Percentiles rank a stretch among this genome's conserved stretches.
Conservation (phyloP, 2,113 vertebrate species). For the Asarcornis scutulata region DNA sequence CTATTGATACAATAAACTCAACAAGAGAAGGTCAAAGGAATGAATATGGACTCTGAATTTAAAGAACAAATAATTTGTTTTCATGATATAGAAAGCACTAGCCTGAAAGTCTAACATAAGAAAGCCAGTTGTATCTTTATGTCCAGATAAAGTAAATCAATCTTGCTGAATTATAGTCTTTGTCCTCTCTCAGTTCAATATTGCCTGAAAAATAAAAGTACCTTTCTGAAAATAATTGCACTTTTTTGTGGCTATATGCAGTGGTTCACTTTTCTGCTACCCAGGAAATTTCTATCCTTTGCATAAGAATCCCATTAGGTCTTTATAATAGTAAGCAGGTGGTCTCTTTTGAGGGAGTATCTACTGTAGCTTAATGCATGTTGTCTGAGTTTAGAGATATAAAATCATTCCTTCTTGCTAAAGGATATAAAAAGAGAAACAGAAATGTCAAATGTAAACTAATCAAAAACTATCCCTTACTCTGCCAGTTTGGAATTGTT, state of each 20-base stretch:
- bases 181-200: neutral
- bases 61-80: neutral
- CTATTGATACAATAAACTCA: neutral
- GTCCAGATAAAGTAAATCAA: neutral
- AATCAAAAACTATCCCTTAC: neutral
- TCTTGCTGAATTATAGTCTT: slow-evolving; percentile 19
- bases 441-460: neutral
- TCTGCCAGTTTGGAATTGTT: neutral
- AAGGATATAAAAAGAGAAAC: neutral
- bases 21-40: neutral
- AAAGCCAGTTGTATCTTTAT: neutral
- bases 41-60: neutral
- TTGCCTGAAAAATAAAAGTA: neutral
- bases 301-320: neutral
- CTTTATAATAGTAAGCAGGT: neutral
- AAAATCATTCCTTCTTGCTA: neutral
- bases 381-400: neutral
- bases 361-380: neutral
- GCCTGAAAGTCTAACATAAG: slow-evolving; percentile 4
- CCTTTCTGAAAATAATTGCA: neutral
- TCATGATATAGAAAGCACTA: neutral
- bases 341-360: neutral
- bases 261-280: neutral
- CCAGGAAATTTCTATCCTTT: neutral
- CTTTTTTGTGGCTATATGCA: neutral